A percentile compares a stretch with the other conserved stretches of the same genome.
Evolutionary conservation across 2,888 invertebrate genomes (phyloP).

Genomic region (Rambutsinella grinnellia): DNA sequence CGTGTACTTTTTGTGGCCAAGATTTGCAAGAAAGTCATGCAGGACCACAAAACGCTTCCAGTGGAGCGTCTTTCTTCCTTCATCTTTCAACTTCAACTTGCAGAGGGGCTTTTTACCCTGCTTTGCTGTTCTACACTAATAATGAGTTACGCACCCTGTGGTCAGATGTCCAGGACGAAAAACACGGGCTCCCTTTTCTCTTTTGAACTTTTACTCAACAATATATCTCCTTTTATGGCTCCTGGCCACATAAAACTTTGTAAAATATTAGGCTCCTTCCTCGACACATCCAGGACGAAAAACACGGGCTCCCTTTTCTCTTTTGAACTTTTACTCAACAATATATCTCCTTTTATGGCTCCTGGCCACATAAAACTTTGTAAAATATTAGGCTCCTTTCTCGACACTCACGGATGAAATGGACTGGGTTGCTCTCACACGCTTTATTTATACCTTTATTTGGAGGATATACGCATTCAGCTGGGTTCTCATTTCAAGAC

Average conservation of each 20-base stretch:
- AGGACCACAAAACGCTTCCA: conserved; percentile 22
- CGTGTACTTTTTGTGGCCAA: conserved; percentile 12
- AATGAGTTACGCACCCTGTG: conserved; percentile 57
- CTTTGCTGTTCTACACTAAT: conserved; percentile 18
- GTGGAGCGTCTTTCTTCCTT: not conserved
- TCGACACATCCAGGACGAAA: conserved; percentile 39
- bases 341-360: conserved; percentile 50
- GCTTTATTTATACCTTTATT: not conserved
- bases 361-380: conserved; percentile 52
- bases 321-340: conserved; percentile 47
- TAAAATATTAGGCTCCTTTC: conserved; percentile 51
- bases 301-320: conserved; percentile 7
- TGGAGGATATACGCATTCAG: too few species aligned
- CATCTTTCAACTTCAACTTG: not conserved
- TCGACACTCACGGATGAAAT: conserved; percentile 38
- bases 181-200: conserved; percentile 11
- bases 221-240: conserved; percentile 53
- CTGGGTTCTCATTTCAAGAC: too few species aligned
- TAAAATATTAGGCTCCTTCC: conserved; percentile 54
- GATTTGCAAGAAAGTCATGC: conserved; percentile 30
- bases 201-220: conserved; percentile 53
- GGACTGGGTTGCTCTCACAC: too few species aligned
- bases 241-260: conserved; percentile 55
- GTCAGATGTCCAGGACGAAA: conserved; percentile 50
- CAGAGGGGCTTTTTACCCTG: not conserved